Evolutionary conservation across 1,140 invertebrate species (phyloP).

Genomic region (Bombus waltoni): DNA sequence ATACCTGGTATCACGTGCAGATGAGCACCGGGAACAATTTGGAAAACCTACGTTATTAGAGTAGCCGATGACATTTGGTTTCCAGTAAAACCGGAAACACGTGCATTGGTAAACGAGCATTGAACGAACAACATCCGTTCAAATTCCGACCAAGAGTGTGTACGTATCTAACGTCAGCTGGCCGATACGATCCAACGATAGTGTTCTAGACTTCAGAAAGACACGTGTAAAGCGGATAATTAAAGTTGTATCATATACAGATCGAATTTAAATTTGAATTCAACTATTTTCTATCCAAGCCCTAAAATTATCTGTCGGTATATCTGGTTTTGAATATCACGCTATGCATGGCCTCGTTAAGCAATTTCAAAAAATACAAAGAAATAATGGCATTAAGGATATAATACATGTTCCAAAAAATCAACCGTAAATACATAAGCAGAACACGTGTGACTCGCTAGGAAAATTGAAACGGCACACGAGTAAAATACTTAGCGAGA

Average conservation of each 20-base stretch:
- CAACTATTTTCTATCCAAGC: not conserved
- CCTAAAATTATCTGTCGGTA: not conserved
- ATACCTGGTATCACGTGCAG: not conserved
- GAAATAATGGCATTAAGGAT: no score
- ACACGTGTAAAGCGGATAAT: not conserved
- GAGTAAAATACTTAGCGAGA: slow-evolving; percentile 17
- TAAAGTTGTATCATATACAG: not conserved
- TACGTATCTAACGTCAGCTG: slow-evolving; percentile 53
- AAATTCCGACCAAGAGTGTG: slow-evolving; percentile 34
- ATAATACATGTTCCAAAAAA: not conserved
- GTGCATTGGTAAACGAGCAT: slow-evolving; percentile 5
- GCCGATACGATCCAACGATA: slow-evolving; percentile 26
- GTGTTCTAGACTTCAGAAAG: not conserved
- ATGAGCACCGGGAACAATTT: not conserved
- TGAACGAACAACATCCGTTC: slow-evolving; percentile 52
- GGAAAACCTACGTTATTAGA: no score
- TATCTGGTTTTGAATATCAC: not conserved
- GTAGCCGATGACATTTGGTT: not conserved
- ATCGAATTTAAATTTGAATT: not conserved
- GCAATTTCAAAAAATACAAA: not conserved
- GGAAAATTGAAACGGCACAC: not conserved
- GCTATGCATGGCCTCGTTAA: no score
- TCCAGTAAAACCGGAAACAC: slow-evolving; percentile 9
- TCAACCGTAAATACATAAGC: not conserved
- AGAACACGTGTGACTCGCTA: not conserved